Percentiles rank a stretch among this genome's conserved stretches.
Conservation (phyloP, 2,113 vertebrate species). For the Menura novaehollandiae region DNA sequence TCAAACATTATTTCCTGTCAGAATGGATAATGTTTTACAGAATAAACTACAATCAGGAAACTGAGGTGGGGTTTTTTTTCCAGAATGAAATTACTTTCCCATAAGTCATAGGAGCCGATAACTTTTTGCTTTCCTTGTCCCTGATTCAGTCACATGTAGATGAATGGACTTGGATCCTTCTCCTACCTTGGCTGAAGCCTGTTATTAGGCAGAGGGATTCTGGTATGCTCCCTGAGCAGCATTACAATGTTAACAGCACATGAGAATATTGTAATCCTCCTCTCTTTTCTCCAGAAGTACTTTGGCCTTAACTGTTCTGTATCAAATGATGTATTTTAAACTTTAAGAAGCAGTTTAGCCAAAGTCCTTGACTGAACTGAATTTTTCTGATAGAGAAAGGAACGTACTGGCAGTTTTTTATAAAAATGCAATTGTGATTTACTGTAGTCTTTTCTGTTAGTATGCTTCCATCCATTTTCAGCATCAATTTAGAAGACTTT, state of each 20-base stretch:
- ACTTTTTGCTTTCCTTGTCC: background rate
- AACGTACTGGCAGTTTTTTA: background rate
- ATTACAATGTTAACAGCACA: background rate
- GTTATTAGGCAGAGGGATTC: background rate
- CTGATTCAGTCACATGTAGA: background rate
- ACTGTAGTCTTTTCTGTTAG: background rate
- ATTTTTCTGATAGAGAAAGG: background rate
- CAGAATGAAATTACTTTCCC: background rate
- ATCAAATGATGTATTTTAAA: background rate
- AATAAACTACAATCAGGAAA: background rate
- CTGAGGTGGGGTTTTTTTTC: background rate
- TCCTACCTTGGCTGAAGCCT: background rate
- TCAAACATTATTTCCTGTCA: background rate
- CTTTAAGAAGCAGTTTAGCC: background rate
- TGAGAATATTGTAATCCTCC: background rate
- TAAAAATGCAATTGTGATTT: conserved; percentile 15
- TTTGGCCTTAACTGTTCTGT: background rate
- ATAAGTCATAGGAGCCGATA: background rate
- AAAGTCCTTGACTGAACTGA: background rate
- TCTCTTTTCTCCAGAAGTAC: background rate
- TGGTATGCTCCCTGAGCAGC: background rate
- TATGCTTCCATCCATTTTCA: conserved; percentile 1
- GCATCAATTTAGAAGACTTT: background rate
- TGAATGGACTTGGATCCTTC: background rate
- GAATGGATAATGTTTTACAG: background rate